A percentile compares a stretch with the other conserved stretches of the same genome.
Evolutionary conservation across 2,113 vertebrate genomes (phyloP).

Genomic region (Lophura nycthemera): DNA sequence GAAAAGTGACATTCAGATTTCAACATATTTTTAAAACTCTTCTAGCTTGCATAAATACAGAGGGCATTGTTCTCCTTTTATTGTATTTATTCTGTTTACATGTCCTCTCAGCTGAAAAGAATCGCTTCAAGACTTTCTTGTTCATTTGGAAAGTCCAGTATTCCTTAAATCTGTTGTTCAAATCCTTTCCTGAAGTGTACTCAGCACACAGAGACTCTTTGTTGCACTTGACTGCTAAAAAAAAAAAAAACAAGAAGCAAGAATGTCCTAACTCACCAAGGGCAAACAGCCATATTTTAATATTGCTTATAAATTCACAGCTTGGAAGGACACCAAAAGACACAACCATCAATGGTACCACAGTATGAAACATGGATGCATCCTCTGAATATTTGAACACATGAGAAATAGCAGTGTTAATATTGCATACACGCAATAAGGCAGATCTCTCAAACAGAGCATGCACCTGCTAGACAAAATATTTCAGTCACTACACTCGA

Average conservation of each 20-base stretch:
- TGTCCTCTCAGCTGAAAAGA: not conserved
- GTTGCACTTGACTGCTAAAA: not conserved
- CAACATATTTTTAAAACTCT: not conserved
- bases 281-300: not conserved
- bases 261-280: not conserved
- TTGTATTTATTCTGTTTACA: not conserved
- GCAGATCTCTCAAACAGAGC: not conserved
- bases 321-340: not conserved
- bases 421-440: not conserved
- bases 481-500: not conserved
- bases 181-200: not conserved
- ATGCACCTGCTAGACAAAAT: not conserved
- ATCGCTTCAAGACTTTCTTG: not conserved
- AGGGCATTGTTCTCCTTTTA: not conserved
- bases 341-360: not conserved
- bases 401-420: not conserved
- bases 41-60: not conserved
- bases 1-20: not conserved
- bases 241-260: not conserved
- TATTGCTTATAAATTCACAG: not conserved
- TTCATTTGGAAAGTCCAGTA: not conserved
- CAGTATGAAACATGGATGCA: rapidly evolving
- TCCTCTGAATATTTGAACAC: not conserved
- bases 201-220: conserved; percentile 7
- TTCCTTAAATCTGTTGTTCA: not conserved